Evolutionary conservation across 2,888 invertebrate genomes (phyloP).

Genomic region (Seira sanloemensis): DNA sequence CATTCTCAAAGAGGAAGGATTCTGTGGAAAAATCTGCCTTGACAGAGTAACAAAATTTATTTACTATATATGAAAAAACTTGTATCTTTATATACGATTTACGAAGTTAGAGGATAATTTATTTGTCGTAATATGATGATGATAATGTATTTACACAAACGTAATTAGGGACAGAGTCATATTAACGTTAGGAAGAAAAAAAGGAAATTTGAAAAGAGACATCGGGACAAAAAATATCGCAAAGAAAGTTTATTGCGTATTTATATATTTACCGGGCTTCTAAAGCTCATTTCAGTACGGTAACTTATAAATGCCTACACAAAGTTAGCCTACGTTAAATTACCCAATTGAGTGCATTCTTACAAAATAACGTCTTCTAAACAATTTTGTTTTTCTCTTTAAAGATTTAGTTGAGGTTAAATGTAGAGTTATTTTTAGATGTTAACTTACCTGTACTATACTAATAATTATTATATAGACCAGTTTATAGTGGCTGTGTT

Average conservation of each 20-base stretch:
- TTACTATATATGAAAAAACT: constrained; percentile 45
- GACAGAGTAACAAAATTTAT: constrained; percentile 61
- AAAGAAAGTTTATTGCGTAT: too few relatives aligned
- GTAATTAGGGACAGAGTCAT: constrained; percentile 39
- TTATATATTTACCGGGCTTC: background rate
- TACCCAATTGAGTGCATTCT: constrained; percentile 5
- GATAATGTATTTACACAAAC: background rate
- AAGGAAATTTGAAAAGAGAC: background rate
- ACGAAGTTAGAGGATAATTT: constrained; percentile 54
- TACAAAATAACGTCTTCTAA: background rate
- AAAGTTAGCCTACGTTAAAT: background rate
- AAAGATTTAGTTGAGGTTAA: background rate
- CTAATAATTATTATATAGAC: constrained; percentile 23
- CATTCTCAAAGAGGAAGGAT: constrained; percentile 52
- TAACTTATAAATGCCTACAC: background rate
- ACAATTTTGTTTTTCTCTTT: background rate
- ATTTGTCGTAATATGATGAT: constrained; percentile 36
- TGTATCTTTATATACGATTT: constrained; percentile 55
- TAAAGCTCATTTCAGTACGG: background rate
- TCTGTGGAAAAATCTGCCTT: constrained; percentile 64
- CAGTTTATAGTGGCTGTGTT: constrained; percentile 64
- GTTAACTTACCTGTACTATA: background rate
- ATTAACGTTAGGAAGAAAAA: constrained; percentile 3
- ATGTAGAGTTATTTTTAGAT: constrained; percentile 20
- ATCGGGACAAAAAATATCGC: background rate